Percentiles rank a stretch among this genome's conserved stretches.
Conservation (phyloP, 2,797 vertebrate species). For the Eulemur rubriventer region DNA sequence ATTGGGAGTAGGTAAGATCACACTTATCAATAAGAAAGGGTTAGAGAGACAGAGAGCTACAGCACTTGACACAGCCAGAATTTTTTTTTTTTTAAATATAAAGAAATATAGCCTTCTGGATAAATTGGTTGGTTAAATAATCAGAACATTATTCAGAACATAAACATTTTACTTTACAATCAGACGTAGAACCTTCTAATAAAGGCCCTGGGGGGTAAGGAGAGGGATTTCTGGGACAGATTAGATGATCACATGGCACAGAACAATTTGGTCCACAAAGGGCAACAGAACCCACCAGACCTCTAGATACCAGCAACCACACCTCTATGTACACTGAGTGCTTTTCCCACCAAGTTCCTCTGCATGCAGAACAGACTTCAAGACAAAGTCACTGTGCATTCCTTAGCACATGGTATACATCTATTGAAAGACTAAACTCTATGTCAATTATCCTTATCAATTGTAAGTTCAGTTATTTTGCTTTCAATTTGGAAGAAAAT, state of each 20-base stretch:
- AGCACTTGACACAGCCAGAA: not conserved
- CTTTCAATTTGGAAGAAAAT: not conserved
- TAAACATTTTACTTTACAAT: not conserved
- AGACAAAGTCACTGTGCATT: not conserved
- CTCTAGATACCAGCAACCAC: not conserved
- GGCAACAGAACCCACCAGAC: no score
- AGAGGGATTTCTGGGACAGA: not conserved
- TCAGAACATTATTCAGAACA: not conserved
- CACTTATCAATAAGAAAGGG: not conserved
- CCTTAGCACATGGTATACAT: rapidly evolving
- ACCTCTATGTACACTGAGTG: rapidly evolving
- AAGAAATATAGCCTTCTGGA: not conserved
- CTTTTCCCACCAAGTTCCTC: not conserved
- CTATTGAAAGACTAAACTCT: not conserved
- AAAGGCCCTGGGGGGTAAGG: not conserved
- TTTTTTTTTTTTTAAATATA: not conserved
- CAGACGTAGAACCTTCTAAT: not conserved
- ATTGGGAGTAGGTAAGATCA: not conserved
- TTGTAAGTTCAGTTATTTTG: not conserved
- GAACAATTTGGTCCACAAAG: not conserved
- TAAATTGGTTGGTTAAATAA: not conserved
- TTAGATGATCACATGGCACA: not conserved
- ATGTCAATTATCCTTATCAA: not conserved
- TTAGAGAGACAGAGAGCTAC: not conserved
- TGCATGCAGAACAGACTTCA: not conserved